Evolutionary conservation across 2,797 vertebrate species (phyloP).

Genomic region (Poecilia wingei): DNA sequence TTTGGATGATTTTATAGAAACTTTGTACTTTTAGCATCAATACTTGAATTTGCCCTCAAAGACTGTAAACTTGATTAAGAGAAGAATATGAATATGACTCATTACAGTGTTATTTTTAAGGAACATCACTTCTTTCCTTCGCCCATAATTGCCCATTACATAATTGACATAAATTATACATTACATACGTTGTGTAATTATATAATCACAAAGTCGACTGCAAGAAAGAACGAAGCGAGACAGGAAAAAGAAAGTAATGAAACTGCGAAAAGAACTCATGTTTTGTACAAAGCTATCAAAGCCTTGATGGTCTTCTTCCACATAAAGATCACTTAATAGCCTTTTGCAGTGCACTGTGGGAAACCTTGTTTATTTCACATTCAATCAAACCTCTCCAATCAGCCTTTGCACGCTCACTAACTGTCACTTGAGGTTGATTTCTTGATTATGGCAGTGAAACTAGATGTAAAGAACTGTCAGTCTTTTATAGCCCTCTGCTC

Average conservation of each 20-base stretch:
- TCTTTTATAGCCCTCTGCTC: neutral
- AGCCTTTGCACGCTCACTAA: constrained; percentile 57
- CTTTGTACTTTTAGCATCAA: neutral
- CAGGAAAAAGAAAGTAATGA: neutral
- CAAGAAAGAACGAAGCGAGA: neutral
- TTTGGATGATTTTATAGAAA: neutral
- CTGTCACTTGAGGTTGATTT: constrained; percentile 67
- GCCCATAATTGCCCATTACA: neutral
- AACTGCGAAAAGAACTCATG: constrained; percentile 27
- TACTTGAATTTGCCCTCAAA: neutral
- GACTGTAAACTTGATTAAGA: neutral
- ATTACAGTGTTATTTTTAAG: neutral
- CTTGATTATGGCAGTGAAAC: constrained; percentile 64
- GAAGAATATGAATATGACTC: neutral
- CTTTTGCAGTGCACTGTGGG: constrained; percentile 60
- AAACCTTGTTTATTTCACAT: constrained; percentile 77
- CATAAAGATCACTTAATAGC: constrained; percentile 75
- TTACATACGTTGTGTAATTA: neutral
- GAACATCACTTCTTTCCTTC: neutral
- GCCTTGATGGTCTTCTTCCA: constrained; percentile 63
- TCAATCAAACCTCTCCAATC: constrained; percentile 72
- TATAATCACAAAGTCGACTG: neutral
- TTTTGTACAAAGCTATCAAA: constrained; percentile 61
- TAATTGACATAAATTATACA: neutral
- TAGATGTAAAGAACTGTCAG: constrained; percentile 63